Conservation (phyloP, 2,797 vertebrate genomes). For the Peromyscus melanophrys region DNA sequence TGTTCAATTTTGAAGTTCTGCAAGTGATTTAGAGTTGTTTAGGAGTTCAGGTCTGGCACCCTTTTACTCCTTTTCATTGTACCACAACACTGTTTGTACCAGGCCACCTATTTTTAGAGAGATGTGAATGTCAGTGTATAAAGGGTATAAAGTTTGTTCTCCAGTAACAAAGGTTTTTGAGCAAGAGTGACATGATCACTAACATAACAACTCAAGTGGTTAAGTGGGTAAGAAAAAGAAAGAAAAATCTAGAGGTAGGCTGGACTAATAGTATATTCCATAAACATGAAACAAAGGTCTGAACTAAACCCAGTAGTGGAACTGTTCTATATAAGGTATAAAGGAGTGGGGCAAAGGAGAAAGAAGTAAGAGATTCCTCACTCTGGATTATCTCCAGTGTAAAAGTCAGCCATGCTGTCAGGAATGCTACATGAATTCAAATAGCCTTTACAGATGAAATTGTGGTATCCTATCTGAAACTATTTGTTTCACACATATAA, state of each 20-base stretch:
- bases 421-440: not conserved
- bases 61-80: not conserved
- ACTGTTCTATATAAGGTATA: not conserved
- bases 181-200: not conserved
- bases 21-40: not conserved
- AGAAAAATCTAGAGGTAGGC: not conserved
- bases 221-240: not conserved
- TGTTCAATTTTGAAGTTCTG: not conserved
- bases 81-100: not conserved
- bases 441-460: not conserved
- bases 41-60: not conserved
- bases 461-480: slow-evolving; percentile 34
- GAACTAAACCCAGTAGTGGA: not conserved
- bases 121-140: not conserved
- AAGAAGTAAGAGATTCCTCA: not conserved
- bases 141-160: not conserved
- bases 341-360: not conserved
- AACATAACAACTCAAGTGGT: not conserved
- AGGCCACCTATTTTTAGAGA: not conserved
- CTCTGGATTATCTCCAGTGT: not conserved
- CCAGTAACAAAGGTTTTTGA: slow-evolving; percentile 39
- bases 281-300: not conserved
- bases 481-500: not conserved
- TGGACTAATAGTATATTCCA: not conserved
- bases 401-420: not conserved